Base-by-base conservation (phyloP, 2,797 vertebrate genomes). In the Buphagus erythrorhynchus region DNA sequence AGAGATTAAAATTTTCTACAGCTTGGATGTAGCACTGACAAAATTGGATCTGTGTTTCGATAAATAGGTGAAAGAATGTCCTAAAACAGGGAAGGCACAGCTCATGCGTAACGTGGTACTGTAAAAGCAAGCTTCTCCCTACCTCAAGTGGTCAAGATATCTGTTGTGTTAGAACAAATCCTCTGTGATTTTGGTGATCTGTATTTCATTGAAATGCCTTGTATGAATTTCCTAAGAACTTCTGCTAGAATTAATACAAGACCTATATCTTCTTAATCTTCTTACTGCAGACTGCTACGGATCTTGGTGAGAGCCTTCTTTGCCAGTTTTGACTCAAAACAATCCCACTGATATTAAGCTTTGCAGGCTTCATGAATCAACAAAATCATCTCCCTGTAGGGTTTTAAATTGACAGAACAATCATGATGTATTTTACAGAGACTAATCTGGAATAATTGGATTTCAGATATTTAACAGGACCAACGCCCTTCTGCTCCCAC, bases 321-420 rank as follows among this genome's bases (percentile, higher is more conserved):
- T 88, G 68, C 72, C 68, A 72, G n/a, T 68, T 72, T 51, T 80
- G 48, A 93, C 68, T 93, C 63, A 89, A n/a, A 92, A 57, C 5
- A 48, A 73, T 93, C 68, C 72, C 45, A 65, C 61, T 65, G 84
- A 90, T 83, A 65, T 0, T 80, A 65, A 81, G 76, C 62, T 83
- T 90, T 78, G 62, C 63, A 90, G 66, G 62, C 54, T 94, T 77
- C 49, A 16, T 58, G 69, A 88, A 92, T 91, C 71, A 86, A 85
- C 40, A 89, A 86, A 93, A 93, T 83, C 65, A 91, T 91, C 65
- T 94, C 73, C 78, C 89, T 92, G 62, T 93, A 91, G 85, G 90
- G 83, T 90, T 97, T 94, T 93, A 78, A 96, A 95, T 90, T 90
- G 84, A 82, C 55, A 92, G 81, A 88, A 84, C 58, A 91, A 91